Percentiles rank a stretch among this genome's conserved stretches.
Evolutionary conservation across 2,113 vertebrate species (phyloP).

Genomic region (Otolemur garnettii): DNA sequence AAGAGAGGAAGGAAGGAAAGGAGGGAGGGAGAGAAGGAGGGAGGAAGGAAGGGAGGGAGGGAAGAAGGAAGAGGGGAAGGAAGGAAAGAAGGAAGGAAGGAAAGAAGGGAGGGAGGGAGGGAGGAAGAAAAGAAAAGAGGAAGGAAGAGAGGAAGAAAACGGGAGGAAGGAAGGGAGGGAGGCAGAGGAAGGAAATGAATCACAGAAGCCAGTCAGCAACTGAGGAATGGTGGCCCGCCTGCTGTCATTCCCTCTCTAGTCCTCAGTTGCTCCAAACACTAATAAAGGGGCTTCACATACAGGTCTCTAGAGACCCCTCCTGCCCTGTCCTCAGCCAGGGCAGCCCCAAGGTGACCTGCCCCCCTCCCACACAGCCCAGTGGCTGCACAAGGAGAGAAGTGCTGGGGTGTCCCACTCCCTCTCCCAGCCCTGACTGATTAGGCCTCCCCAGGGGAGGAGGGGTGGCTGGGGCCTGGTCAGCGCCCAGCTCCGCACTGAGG

Average conservation of each 20-base stretch:
- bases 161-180: too few relatives aligned
- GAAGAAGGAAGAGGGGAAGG: too few relatives aligned
- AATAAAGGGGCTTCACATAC: background rate
- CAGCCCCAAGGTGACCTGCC: constrained; percentile 78
- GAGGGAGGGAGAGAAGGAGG: too few relatives aligned
- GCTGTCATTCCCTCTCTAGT: background rate
- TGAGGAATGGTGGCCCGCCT: fast-evolving
- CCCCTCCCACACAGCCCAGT: background rate
- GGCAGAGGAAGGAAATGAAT: too few relatives aligned
- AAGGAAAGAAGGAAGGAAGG: background rate
- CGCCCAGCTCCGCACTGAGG: constrained; percentile 59
- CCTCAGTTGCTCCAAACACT: background rate
- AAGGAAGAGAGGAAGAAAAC: too few relatives aligned
- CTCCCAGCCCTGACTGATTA: constrained; percentile 69
- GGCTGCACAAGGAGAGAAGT: background rate
- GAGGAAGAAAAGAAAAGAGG: too few relatives aligned
- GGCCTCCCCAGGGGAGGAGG: background rate
- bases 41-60: too few relatives aligned
- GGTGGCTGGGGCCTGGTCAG: constrained; percentile 81
- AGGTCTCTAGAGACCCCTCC: background rate
- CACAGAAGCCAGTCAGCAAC: background rate
- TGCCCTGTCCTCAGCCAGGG: background rate
- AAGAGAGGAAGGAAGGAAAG: too few relatives aligned
- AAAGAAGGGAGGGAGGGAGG: too few relatives aligned
- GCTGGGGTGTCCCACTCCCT: background rate